phyloP scores from a whole-genome alignment of 2,888 invertebrate genomes.

The Xylocampa areola region DNA sequence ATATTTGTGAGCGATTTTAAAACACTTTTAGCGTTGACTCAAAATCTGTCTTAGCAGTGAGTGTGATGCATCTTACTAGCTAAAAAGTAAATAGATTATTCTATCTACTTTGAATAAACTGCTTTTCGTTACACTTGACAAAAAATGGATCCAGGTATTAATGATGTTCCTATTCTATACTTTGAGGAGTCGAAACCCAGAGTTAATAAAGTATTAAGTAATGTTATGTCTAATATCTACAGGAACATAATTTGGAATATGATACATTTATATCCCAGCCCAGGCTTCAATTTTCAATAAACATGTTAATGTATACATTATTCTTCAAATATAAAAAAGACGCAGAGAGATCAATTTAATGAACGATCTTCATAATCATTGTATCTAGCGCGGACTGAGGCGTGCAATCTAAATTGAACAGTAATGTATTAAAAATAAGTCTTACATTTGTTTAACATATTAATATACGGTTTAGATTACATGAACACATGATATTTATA shows the following conservation, averaged over 20 bases:
- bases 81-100: too few relatives aligned
- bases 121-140: too few relatives aligned
- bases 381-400: conserved; percentile 40
- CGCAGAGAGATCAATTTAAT: conserved; percentile 50
- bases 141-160: too few relatives aligned
- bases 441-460: conserved; percentile 47
- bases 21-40: too few relatives aligned
- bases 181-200: too few relatives aligned
- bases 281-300: conserved; percentile 51
- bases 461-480: conserved; percentile 17
- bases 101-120: too few relatives aligned
- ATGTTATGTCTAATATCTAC: conserved; percentile 10
- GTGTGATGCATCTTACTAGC: too few relatives aligned
- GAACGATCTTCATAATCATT: conserved; percentile 40
- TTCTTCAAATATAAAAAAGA: conserved; percentile 32
- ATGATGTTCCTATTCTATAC: too few relatives aligned
- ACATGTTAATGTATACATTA: conserved; percentile 27
- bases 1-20: too few relatives aligned
- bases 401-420: conserved; percentile 50
- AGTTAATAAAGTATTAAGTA: neutral
- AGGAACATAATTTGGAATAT: conserved; percentile 33
- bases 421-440: conserved; percentile 44
- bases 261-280: conserved; percentile 10
- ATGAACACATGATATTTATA: conserved; percentile 22
- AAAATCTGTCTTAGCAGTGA: too few relatives aligned